Percentiles rank a stretch among this genome's conserved stretches.
Conservation (phyloP, 2,113 vertebrate genomes). For the Nesogale talazaci region DNA sequence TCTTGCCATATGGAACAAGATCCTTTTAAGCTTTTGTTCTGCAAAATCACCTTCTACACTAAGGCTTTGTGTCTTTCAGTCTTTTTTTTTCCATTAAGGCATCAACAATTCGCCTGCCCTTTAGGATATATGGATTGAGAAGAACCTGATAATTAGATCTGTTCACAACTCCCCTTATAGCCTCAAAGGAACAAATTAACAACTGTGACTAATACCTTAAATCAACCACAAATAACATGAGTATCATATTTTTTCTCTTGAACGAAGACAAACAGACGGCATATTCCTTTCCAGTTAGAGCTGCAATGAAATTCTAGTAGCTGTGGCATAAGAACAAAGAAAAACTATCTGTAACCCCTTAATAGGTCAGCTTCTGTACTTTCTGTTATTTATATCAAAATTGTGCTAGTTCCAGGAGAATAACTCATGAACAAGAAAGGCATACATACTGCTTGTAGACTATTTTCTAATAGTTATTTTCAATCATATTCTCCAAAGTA, state of each 20-base stretch:
- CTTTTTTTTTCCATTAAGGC: conserved; percentile 37
- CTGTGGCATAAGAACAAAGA: not conserved
- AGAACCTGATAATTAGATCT: conserved; percentile 1
- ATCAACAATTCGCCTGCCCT: conserved; percentile 1
- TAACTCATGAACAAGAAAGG: not conserved
- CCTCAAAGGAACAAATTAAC: conserved; percentile 38
- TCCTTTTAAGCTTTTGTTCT: conserved; percentile 17
- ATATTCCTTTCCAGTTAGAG: not conserved
- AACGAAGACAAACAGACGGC: not conserved
- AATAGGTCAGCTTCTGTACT: not conserved
- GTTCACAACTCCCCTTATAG: not conserved
- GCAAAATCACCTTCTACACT: not conserved
- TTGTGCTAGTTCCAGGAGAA: not conserved
- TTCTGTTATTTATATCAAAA: not conserved
- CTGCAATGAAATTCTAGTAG: not conserved
- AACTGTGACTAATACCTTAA: conserved; percentile 22
- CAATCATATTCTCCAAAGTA: not conserved
- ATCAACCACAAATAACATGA: not conserved
- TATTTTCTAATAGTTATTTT: not conserved
- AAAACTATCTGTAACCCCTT: not conserved
- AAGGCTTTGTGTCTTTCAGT: conserved; percentile 34
- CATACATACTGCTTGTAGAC: not conserved
- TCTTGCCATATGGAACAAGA: not conserved
- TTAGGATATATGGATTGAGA: not conserved
- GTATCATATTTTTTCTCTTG: conserved; percentile 15